phyloP scores from a whole-genome alignment of 2,888 invertebrate species.

The Cosmia trapezina region DNA sequence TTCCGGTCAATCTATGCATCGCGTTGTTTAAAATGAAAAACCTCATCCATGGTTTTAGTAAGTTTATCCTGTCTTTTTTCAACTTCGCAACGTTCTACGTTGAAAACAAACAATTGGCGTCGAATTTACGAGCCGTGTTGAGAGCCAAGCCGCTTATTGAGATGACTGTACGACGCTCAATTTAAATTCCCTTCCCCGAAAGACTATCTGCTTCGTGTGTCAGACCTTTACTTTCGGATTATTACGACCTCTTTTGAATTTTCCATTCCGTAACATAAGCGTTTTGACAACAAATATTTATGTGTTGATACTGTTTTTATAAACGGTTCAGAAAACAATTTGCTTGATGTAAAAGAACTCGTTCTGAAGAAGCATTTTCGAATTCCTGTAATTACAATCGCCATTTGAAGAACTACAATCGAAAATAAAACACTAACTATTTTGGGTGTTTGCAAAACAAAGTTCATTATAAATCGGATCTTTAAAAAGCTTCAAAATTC shows the following conservation, averaged over 20 bases:
- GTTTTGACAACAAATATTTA: slow-evolving; percentile 8
- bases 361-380: neutral
- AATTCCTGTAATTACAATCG: slow-evolving; percentile 20
- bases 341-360: neutral
- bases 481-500: slow-evolving; percentile 41
- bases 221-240: slow-evolving; percentile 61
- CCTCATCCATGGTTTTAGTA: slow-evolving; percentile 62
- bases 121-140: slow-evolving; percentile 83
- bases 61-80: slow-evolving; percentile 66
- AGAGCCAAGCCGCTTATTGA: slow-evolving; percentile 88
- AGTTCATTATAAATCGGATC: slow-evolving; percentile 53
- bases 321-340: slow-evolving; percentile 1
- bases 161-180: slow-evolving; percentile 79
- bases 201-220: slow-evolving; percentile 59
- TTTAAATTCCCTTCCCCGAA: slow-evolving; percentile 75
- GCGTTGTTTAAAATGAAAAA: neutral
- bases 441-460: slow-evolving; percentile 43
- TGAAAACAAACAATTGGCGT: slow-evolving; percentile 85
- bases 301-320: slow-evolving; percentile 19
- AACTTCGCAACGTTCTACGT: slow-evolving; percentile 79
- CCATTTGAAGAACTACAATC: slow-evolving; percentile 25
- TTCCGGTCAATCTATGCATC: neutral
- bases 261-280: slow-evolving; percentile 12
- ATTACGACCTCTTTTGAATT: slow-evolving; percentile 44
- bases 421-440: slow-evolving; percentile 34